Evolutionary conservation across 2,888 invertebrate genomes (phyloP).

Genomic region (Lasius fuliginosus): DNA sequence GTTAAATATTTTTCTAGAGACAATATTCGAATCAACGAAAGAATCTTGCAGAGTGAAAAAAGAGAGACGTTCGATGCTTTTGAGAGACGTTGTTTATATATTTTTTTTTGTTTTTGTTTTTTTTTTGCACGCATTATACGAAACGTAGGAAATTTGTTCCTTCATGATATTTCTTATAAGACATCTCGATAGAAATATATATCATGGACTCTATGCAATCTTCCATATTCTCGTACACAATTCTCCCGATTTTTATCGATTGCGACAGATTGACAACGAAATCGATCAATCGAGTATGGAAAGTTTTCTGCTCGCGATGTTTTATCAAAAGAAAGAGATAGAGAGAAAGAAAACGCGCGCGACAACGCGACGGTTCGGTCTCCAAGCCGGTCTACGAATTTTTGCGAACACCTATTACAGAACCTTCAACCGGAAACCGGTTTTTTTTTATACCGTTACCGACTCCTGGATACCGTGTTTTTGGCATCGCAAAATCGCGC

Average conservation of each 20-base stretch:
- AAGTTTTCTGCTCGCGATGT: constrained; percentile 48
- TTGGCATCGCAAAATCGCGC: constrained; percentile 53
- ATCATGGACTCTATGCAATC: background rate
- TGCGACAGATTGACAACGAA: background rate
- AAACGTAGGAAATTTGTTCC: background rate
- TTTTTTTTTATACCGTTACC: constrained; percentile 73
- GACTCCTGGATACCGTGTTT: constrained; percentile 58
- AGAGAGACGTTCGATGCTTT: background rate
- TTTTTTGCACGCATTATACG: background rate
- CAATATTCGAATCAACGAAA: background rate
- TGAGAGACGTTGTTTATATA: background rate
- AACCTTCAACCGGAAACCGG: constrained; percentile 66
- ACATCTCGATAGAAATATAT: constrained; percentile 16
- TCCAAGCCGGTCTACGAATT: constrained; percentile 50
- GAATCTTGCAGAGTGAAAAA: background rate
- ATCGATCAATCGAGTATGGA: constrained; percentile 43
- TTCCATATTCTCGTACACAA: background rate
- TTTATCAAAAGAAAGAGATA: constrained; percentile 36
- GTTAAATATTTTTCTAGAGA: background rate
- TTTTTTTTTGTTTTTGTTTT: background rate
- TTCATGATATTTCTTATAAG: background rate
- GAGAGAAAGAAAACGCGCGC: constrained; percentile 16
- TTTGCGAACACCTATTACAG: constrained; percentile 52
- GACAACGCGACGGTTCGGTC: constrained; percentile 22
- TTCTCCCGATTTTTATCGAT: constrained; percentile 20